Percentiles rank a stretch among this genome's conserved stretches.
Evolutionary conservation across 1,140 invertebrate species (phyloP).

Genomic region (Bombus waltoni): DNA sequence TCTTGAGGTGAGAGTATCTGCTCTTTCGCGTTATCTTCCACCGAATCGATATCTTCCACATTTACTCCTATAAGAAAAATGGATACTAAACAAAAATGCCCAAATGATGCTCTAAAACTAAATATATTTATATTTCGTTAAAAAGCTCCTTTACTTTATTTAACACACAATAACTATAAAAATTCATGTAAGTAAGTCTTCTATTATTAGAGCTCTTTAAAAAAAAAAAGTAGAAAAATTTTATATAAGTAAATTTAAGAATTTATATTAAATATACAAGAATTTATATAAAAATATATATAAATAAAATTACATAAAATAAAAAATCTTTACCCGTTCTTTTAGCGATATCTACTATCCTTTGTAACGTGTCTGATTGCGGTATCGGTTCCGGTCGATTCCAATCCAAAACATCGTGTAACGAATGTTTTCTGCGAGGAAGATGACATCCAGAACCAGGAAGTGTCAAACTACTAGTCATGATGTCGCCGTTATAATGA

Average conservation of each 20-base stretch:
- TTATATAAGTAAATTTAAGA: neutral
- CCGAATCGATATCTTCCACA: constrained; percentile 84
- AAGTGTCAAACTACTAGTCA: constrained; percentile 84
- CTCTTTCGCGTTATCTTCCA: constrained; percentile 84
- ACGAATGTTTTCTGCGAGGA: constrained; percentile 88
- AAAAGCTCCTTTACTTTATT: neutral
- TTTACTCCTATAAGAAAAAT: constrained; percentile 81
- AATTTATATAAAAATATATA: constrained; percentile 20
- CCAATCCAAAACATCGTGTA: constrained; percentile 89
- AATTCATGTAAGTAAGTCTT: too few relatives aligned
- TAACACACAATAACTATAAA: too few relatives aligned
- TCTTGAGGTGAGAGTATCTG: constrained; percentile 86
- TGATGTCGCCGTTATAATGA: constrained; percentile 82
- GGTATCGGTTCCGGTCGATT: constrained; percentile 84
- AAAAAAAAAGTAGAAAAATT: neutral
- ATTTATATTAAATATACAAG: too few relatives aligned
- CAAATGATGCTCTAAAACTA: neutral
- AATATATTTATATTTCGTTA: neutral
- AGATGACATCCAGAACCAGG: constrained; percentile 81
- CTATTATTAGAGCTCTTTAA: neutral
- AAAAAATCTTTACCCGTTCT: constrained; percentile 84
- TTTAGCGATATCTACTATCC: constrained; percentile 90
- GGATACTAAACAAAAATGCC: neutral
- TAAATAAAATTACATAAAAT: constrained; percentile 13
- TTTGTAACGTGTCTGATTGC: constrained; percentile 88